These are phyloP conservation scores for Circaetus gallicus DNA, from an alignment of 2,113 vertebrate species.

Conservation along the genomic window DNA sequence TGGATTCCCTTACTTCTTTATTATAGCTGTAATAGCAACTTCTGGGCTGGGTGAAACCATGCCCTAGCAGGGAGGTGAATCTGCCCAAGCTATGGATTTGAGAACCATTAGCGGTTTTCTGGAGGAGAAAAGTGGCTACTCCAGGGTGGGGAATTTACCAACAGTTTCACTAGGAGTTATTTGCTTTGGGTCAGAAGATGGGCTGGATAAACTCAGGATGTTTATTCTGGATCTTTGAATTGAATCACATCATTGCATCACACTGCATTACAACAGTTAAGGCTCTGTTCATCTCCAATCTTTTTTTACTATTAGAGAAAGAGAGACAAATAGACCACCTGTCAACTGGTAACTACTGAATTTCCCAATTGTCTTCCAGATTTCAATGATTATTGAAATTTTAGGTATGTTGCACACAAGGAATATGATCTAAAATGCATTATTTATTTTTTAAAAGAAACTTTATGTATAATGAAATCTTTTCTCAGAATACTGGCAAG, in stretches of 20 bases:
- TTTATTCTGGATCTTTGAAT: background rate
- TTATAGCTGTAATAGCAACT: background rate
- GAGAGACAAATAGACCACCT: background rate
- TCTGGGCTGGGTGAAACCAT: background rate
- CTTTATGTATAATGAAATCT: fast-evolving
- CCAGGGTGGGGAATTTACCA: background rate
- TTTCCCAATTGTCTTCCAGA: background rate
- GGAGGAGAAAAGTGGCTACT: background rate
- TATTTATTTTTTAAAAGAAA: background rate
- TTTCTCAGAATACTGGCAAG: background rate
- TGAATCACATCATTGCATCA: background rate
- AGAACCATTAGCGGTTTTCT: background rate
- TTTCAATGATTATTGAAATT: background rate
- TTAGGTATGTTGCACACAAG: background rate
- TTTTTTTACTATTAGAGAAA: background rate
- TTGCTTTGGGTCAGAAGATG: background rate
- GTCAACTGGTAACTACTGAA: background rate
- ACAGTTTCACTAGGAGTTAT: background rate
- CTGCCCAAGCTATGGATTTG: background rate
- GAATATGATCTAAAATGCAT: background rate
- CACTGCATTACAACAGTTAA: background rate
- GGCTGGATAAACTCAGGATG: background rate
- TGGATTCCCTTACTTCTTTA: background rate
- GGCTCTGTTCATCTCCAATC: background rate
- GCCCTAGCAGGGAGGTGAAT: background rate